Base-by-base conservation (phyloP, 2,888 invertebrate genomes). In the Invenusta paracnida region DNA sequence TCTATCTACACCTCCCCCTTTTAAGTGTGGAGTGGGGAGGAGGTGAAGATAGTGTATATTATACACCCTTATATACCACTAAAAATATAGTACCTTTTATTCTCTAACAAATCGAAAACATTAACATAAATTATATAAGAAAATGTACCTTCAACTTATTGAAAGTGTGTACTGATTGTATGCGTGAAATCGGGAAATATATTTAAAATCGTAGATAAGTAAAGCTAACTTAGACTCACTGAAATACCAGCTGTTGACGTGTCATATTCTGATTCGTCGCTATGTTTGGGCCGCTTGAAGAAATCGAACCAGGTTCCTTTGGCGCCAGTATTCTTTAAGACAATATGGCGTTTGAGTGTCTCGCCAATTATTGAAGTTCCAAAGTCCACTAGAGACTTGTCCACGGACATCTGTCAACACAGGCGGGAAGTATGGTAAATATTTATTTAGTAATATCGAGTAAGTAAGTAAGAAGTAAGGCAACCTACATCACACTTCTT, bases 291-390 rank as follows among this genome's bases (percentile, higher is more conserved):
- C 11, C 17, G 25, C 27, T 73, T 73, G 27, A 13, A 73, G 27
- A 73, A 73, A 2, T 73, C 73, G 73, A 73, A 73, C 17, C 27
- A 25, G 27, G 91, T 91, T 17, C 90, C 91, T 23, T 90, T 89
- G n/a, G 91, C 91, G 29, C 91, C 91, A 82, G 89, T 89, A 88
- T 91, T 91, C 30, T 88, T 89, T 82, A 91, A 88, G 0, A 89
- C 90, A 31, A 91, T 88, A 5, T 89, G 89, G 85, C 89, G 88
- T 85, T 89, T 89, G 79, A 91, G 85, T 0, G 90, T 90, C 87
- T 91, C 91, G 83, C 91, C 91, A 85, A 91, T 91, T 0, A 91
- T 91, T n/a, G 90, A 89, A 0, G 90, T 90, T 11, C 91, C 91
- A 89, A 91, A 91, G 83, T 91, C 90, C 13, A 91, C 88, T 29